phyloP scores from a whole-genome alignment of 1,140 invertebrate genomes.

The Hirudo medicinalis region DNA sequence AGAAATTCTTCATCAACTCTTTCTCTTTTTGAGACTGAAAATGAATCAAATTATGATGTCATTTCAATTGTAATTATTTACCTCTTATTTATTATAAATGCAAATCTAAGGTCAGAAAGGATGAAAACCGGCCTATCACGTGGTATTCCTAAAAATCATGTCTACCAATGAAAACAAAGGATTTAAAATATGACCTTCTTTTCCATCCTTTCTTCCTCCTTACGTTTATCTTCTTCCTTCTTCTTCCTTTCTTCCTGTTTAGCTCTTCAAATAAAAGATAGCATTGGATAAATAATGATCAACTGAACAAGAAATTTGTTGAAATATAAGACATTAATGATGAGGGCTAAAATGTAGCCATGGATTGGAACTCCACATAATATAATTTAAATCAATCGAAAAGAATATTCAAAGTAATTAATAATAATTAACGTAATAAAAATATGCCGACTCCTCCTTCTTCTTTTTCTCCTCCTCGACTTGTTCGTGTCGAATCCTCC shows the following conservation, averaged over 20 bases:
- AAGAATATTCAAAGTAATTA: not conserved
- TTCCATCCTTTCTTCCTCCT: not conserved
- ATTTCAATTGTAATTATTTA: not conserved
- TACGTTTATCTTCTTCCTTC: slow-evolving; percentile 5
- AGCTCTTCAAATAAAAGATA: not conserved
- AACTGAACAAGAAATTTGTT: too few relatives aligned
- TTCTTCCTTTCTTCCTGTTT: slow-evolving; percentile 6
- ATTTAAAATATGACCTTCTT: not conserved
- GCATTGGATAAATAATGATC: not conserved
- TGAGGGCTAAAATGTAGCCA: too few relatives aligned
- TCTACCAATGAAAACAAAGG: not conserved
- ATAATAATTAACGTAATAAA: not conserved
- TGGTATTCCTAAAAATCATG: not conserved
- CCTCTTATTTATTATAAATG: not conserved
- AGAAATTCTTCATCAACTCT: slow-evolving; percentile 2
- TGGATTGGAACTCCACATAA: too few relatives aligned
- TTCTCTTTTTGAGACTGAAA: slow-evolving; percentile 6
- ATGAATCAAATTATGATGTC: too few relatives aligned
- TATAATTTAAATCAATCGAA: too few relatives aligned
- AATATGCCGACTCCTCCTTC: slow-evolving; percentile 28
- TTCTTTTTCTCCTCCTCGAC: slow-evolving; percentile 24
- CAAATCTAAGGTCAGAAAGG: not conserved
- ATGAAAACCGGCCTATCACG: not conserved
- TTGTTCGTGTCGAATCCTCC: not conserved
- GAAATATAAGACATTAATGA: too few relatives aligned